Base-by-base conservation (phyloP, 2,888 invertebrate genomes). In the Rhabditoides inermis region DNA sequence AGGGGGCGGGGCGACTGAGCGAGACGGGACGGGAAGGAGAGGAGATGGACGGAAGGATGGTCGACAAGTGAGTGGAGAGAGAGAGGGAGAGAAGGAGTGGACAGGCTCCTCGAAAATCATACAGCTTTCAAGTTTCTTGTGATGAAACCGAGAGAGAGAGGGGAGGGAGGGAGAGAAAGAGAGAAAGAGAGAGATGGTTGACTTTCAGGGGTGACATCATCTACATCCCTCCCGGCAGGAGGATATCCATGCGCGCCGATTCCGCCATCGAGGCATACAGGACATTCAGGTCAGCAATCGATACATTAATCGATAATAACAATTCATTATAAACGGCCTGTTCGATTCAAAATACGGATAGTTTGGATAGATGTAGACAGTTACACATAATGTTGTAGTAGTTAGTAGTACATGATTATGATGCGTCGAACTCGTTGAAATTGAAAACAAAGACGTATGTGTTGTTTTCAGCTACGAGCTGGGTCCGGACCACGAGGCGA, bases 191-290 rank as follows among this genome's bases (percentile, higher is more conserved):
- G 26, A 40, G 35, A 10, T 28, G 18, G 15, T 36, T 10, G 45
- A 60, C 64, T 26, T 53, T 58, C 27, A 53, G 70, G 36, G 72
- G 72, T 40, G 69, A 69, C 55, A 70, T 72, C 41, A 66, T 66
- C 53, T 72, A 68, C 53, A 69, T 72, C 55, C 65, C 68, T 23
- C 61, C 71, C 20, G 60, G 60, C 28, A 52, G 56, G 28, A 52
- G 52, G 7, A 47, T 66, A 39, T 53, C 58, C 27, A 53, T 69
- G 36, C 71, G 72, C 39, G 69, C 68, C 55, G 69, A 71, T 44
- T 65, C 65, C 53, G 71, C 67, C 53, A 69, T 72, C 55, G 64
- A 67, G 25, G 60, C 71, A 18, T 59, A 58, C 28, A 52, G 56
- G 28, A 52, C 50, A 10, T 45, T 66, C 36, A 56, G 58, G 65